Evolutionary conservation across 2,113 vertebrate genomes (phyloP).

Genomic region (Onychostruthus taczanowskii): DNA sequence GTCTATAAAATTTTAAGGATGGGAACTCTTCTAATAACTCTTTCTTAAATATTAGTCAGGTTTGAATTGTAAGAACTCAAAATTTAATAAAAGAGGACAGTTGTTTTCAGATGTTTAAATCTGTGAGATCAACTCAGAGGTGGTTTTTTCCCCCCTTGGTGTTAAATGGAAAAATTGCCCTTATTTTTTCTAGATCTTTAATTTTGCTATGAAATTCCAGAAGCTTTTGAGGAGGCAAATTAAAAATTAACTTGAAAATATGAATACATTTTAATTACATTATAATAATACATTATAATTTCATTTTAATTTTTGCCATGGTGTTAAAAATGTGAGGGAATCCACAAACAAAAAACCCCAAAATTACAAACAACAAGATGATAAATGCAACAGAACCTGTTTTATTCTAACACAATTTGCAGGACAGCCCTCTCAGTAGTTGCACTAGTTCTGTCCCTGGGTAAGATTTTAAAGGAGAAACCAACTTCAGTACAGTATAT

Average conservation of each 20-base stretch:
- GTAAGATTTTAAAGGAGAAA: not conserved
- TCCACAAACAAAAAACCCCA: not conserved
- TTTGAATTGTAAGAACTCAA: not conserved
- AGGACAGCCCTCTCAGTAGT: not conserved
- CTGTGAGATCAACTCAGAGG: not conserved
- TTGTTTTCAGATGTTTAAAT: not conserved
- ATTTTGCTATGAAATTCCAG: not conserved
- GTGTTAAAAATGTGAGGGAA: not conserved
- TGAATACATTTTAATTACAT: not conserved
- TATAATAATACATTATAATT: not conserved
- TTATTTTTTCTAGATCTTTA: not conserved
- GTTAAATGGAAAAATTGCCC: not conserved
- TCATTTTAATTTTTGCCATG: not conserved
- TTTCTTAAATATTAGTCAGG: not conserved
- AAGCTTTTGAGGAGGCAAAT: not conserved
- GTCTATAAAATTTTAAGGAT: not conserved
- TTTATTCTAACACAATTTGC: not conserved
- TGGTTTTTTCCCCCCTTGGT: fast-evolving
- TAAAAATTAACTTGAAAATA: not conserved
- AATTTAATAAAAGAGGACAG: not conserved
- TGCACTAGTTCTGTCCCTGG: not conserved
- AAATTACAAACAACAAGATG: fast-evolving
- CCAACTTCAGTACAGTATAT: not conserved
- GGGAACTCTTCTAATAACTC: not conserved
- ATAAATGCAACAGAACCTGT: not conserved